These are phyloP conservation scores for Thera obeliscata DNA, from an alignment of 2,888 invertebrate genomes.

Conservation along the genomic window DNA sequence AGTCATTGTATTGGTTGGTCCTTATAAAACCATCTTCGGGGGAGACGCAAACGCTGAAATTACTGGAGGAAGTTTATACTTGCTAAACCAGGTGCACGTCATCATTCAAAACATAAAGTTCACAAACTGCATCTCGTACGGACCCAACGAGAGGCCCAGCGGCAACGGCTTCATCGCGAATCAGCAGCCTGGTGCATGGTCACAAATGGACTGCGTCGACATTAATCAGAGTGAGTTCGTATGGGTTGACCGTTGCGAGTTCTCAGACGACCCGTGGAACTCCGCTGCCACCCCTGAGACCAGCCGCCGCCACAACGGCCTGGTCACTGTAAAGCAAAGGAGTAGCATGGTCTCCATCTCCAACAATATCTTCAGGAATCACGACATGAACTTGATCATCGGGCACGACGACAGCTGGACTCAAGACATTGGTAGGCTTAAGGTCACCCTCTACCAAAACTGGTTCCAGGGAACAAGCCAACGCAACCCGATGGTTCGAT, in stretches of 20 bases:
- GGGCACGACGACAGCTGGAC: slow-evolving; percentile 18
- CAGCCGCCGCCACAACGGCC: slow-evolving; percentile 23
- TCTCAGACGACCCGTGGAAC: slow-evolving; percentile 33
- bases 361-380: slow-evolving; percentile 31
- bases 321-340: slow-evolving; percentile 12
- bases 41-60: slow-evolving; percentile 22
- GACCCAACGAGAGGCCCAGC: slow-evolving; percentile 22
- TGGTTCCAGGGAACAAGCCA: slow-evolving; percentile 28
- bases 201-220: slow-evolving; percentile 13
- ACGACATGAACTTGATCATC: slow-evolving; percentile 27
- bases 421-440: slow-evolving; percentile 22
- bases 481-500: slow-evolving; percentile 30
- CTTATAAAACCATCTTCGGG: slow-evolving; percentile 21
- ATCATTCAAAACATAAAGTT: slow-evolving; percentile 29
- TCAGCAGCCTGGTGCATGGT: slow-evolving; percentile 12
- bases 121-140: slow-evolving; percentile 20
- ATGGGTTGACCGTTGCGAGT: slow-evolving; percentile 28
- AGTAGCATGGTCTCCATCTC: slow-evolving; percentile 20
- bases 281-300: slow-evolving; percentile 6
- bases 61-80: slow-evolving; percentile 19
- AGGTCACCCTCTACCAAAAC: slow-evolving; percentile 26
- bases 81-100: slow-evolving; percentile 22
- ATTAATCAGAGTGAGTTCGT: slow-evolving; percentile 12
- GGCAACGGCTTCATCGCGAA: slow-evolving; percentile 25
- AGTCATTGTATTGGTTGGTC: slow-evolving; percentile 10